These are phyloP conservation scores for Panzeria rudis DNA, from an alignment of 2,888 invertebrate genomes.

Conservation along the genomic window DNA sequence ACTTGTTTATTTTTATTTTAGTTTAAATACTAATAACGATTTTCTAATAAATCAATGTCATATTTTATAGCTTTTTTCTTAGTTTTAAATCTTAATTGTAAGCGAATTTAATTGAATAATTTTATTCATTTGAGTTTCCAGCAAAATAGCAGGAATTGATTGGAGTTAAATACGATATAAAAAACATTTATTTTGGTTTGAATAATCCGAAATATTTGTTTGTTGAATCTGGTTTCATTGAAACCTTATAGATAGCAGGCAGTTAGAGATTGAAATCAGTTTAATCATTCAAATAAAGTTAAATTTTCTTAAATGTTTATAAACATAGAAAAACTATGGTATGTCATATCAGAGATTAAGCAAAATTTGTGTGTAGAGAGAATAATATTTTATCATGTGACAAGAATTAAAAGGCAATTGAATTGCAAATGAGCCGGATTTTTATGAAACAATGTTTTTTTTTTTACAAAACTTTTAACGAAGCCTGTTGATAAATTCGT, in stretches of 20 bases:
- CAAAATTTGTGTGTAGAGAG: not conserved
- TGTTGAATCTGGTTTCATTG: conserved; percentile 3
- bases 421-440: no score
- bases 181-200: not conserved
- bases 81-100: conserved; percentile 42
- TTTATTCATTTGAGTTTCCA: conserved; percentile 36
- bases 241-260: conserved; percentile 5
- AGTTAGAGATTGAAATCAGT: conserved; percentile 29
- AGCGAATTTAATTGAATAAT: conserved; percentile 42
- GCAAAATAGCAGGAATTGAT: conserved; percentile 39
- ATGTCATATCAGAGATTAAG: conserved; percentile 8
- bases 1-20: conserved; percentile 23
- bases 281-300: conserved; percentile 21
- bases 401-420: conserved; percentile 1
- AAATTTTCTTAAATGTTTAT: conserved; percentile 12
- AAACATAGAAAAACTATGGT: not conserved
- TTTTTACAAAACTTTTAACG: no score
- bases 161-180: not conserved
- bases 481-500: no score
- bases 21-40: conserved; percentile 28
- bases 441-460: no score
- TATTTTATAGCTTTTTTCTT: conserved; percentile 35
- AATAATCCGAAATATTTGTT: not conserved
- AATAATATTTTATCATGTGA: conserved; percentile 23
- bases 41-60: conserved; percentile 66